These are phyloP conservation scores for Hydropotes inermis DNA, from an alignment of 2,113 vertebrate genomes.

Conservation along the genomic window DNA sequence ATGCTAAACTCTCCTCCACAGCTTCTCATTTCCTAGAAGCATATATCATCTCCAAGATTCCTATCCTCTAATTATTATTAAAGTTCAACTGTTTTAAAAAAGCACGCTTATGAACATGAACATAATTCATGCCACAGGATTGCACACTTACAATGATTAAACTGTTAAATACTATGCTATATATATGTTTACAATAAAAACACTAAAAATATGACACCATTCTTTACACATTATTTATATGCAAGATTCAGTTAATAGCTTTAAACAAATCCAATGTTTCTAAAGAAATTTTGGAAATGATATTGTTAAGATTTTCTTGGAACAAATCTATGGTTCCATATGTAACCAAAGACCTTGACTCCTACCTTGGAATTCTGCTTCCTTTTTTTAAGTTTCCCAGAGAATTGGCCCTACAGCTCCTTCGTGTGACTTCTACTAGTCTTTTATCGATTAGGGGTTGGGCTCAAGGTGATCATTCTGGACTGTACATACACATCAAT, in stretches of 20 bases:
- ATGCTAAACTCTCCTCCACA: background rate
- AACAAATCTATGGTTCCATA: background rate
- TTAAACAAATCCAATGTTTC: background rate
- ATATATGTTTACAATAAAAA: background rate
- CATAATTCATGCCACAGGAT: background rate
- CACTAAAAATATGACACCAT: background rate
- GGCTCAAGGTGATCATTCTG: background rate
- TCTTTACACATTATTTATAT: background rate
- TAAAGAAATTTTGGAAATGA: background rate
- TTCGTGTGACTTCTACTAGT: background rate
- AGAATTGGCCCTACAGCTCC: background rate
- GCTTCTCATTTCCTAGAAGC: background rate
- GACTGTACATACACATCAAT: background rate
- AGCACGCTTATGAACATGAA: background rate
- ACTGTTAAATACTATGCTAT: background rate
- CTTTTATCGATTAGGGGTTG: background rate
- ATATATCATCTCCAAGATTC: background rate
- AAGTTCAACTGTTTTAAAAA: background rate
- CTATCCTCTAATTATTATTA: background rate
- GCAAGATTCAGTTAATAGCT: background rate
- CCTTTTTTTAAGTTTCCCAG: background rate
- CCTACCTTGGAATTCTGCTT: background rate
- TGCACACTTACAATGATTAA: background rate
- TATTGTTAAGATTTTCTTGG: background rate
- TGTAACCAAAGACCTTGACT: background rate